Percentiles rank a stretch among this genome's conserved stretches.
These are phyloP conservation scores for Zonotrichia albicollis DNA, from an alignment of 2,797 vertebrate genomes.

Conservation along the genomic window DNA sequence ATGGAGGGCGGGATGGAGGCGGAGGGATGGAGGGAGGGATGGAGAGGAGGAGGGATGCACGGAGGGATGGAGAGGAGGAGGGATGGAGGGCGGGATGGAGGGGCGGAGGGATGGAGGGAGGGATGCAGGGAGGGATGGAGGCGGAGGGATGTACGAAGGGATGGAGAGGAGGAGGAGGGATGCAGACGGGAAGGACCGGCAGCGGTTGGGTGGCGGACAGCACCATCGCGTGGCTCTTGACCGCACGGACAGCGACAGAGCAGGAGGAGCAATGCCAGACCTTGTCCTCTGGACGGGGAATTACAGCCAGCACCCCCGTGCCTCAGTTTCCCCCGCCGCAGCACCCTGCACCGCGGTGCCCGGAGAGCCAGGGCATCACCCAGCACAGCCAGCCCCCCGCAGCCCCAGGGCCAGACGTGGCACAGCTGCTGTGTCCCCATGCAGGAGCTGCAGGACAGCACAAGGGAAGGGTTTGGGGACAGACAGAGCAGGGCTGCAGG, in stretches of 20 bases:
- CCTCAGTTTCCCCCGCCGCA: background rate
- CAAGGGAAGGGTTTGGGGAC: background rate
- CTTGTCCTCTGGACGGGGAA: background rate
- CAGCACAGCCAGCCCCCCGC: background rate
- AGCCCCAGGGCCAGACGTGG: background rate
- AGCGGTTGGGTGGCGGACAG: conserved; percentile 29
- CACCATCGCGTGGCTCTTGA: conserved; percentile 55
- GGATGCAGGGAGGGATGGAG: background rate
- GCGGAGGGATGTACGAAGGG: no score
- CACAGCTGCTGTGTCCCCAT: background rate
- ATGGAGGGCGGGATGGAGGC: no score
- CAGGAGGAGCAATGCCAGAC: background rate
- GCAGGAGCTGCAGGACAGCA: background rate
- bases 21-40: no score
- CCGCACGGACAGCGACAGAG: background rate
- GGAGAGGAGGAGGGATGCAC: no score
- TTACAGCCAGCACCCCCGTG: background rate
- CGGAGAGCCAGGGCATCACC: background rate
- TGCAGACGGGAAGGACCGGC: background rate
- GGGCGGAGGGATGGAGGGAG: background rate
- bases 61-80: background rate
- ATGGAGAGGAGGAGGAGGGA: background rate
- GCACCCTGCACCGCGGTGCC: background rate
- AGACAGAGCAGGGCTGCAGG: background rate
- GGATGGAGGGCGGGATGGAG: background rate